Evolutionary conservation across 2,797 vertebrate species (phyloP).

Genomic region (Iguana delicatissima): DNA sequence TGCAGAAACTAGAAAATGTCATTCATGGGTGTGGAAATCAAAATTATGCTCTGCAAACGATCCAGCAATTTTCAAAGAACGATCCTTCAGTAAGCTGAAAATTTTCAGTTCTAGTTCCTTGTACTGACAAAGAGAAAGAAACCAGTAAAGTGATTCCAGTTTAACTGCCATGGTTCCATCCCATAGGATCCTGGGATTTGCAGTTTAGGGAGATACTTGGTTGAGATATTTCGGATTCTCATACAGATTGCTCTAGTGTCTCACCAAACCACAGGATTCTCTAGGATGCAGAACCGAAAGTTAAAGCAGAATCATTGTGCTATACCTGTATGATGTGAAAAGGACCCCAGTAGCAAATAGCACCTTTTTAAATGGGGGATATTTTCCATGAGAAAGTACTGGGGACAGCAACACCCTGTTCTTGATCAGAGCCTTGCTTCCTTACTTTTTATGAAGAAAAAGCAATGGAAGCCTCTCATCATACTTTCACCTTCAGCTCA

Average conservation of each 20-base stretch:
- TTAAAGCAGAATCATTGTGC: no score
- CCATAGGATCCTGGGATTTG: no score
- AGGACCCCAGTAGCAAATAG: no score
- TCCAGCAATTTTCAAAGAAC: slow-evolving; percentile 67
- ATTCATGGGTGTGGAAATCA: slow-evolving; percentile 66
- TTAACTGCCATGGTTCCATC: not conserved
- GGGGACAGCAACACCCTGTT: not conserved
- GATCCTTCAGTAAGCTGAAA: slow-evolving; percentile 44
- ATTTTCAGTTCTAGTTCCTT: slow-evolving; percentile 56
- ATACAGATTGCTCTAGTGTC: no score
- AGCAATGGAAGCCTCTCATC: not conserved
- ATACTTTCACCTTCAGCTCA: not conserved
- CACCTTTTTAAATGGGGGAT: no score
- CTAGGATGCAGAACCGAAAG: no score
- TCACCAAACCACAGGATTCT: no score
- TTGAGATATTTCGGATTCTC: no score
- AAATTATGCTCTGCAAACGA: slow-evolving; percentile 45
- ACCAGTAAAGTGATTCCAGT: slow-evolving; percentile 29
- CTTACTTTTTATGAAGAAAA: not conserved
- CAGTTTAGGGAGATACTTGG: no score
- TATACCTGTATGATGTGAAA: not conserved
- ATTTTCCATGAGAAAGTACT: no score
- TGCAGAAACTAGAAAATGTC: slow-evolving; percentile 63
- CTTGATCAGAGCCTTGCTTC: not conserved
- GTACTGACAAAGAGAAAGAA: slow-evolving; percentile 45